These are phyloP conservation scores for Brenthis ino DNA, from an alignment of 2,888 invertebrate genomes.

Conservation along the genomic window DNA sequence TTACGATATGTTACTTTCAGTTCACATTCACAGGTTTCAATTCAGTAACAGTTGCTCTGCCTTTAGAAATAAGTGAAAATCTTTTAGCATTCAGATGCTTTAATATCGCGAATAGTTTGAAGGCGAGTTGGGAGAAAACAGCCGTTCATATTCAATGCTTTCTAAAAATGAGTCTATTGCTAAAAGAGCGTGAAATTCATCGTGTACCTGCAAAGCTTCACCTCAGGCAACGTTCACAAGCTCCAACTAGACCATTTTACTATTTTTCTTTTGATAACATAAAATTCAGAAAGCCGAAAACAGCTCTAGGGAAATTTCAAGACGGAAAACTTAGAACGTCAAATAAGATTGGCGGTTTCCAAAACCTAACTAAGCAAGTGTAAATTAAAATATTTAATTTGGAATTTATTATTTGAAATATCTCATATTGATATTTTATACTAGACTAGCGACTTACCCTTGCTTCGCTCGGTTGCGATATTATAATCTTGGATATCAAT, in stretches of 20 bases:
- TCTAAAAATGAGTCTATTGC: conserved; percentile 23
- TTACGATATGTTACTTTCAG: too few relatives aligned
- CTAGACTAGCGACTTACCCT: too few relatives aligned
- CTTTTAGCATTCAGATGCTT: conserved; percentile 8
- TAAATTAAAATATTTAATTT: background rate
- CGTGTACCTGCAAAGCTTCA: conserved; percentile 19
- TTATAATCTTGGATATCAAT: too few relatives aligned
- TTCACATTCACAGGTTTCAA: too few relatives aligned
- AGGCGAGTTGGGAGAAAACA: background rate
- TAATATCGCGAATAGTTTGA: conserved; percentile 22
- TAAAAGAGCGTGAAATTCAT: conserved; percentile 22
- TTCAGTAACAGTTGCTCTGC: conserved; percentile 2
- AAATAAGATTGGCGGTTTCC: conserved; percentile 11
- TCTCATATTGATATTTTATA: too few relatives aligned
- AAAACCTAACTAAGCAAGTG: background rate
- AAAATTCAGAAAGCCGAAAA: conserved; percentile 15
- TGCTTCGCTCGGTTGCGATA: too few relatives aligned
- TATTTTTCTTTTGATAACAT: conserved; percentile 26
- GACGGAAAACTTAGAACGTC: conserved; percentile 14
- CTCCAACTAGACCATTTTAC: conserved; percentile 17
- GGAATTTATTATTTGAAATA: too few relatives aligned
- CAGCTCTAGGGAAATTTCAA: conserved; percentile 27
- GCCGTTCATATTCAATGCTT: conserved; percentile 12
- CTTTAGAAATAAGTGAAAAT: conserved; percentile 9
- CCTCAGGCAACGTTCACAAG: conserved; percentile 8